Evolutionary conservation across 2,888 invertebrate genomes (phyloP).

Genomic region (Oscheius sp.): DNA sequence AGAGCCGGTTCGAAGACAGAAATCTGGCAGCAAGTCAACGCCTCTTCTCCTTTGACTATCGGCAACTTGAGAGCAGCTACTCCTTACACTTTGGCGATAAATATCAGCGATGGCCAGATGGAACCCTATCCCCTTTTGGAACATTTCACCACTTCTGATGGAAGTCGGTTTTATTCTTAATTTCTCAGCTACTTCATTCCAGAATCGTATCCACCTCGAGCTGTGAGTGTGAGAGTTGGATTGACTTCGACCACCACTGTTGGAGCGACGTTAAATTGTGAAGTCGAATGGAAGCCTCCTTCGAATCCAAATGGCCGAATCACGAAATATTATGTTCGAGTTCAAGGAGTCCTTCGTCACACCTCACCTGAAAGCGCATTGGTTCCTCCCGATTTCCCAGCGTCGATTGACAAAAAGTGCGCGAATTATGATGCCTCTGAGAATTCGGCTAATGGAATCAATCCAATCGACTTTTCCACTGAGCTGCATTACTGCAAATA

Average conservation of each 20-base stretch:
- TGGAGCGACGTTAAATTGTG: constrained; percentile 56
- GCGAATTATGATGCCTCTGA: constrained; percentile 60
- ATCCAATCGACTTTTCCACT: constrained; percentile 53
- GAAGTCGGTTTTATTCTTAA: constrained; percentile 42
- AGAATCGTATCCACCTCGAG: constrained; percentile 62
- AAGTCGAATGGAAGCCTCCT: constrained; percentile 67
- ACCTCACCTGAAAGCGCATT: constrained; percentile 41
- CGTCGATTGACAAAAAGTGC: constrained; percentile 52
- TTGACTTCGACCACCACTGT: constrained; percentile 35
- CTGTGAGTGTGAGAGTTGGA: constrained; percentile 62
- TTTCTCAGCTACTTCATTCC: constrained; percentile 20
- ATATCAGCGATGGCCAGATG: constrained; percentile 59
- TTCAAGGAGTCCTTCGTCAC: constrained; percentile 57
- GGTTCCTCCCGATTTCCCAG: constrained; percentile 54
- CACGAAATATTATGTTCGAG: constrained; percentile 60
- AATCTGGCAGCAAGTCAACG: constrained; percentile 44
- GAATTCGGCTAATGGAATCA: constrained; percentile 41
- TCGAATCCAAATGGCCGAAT: constrained; percentile 61
- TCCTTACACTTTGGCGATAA: constrained; percentile 65
- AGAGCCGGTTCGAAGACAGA: constrained; percentile 49
- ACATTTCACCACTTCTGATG: constrained; percentile 63
- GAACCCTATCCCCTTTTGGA: constrained; percentile 62
- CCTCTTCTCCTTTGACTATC: constrained; percentile 45
- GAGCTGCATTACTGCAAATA: constrained; percentile 66
- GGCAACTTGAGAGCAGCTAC: constrained; percentile 56